Conservation (phyloP, 2,888 invertebrate species). For the Andrena dorsata region DNA sequence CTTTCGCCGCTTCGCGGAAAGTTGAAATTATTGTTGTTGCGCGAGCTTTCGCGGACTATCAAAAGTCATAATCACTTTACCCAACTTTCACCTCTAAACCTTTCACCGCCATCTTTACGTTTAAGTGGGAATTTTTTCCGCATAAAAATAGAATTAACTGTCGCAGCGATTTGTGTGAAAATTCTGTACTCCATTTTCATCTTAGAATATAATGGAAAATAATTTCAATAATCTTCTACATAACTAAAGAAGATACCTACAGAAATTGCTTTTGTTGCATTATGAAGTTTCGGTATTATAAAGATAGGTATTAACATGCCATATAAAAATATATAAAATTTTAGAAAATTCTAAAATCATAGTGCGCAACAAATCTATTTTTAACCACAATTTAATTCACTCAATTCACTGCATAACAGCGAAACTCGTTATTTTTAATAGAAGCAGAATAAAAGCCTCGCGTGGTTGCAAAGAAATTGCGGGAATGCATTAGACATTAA, state of each 20-base stretch:
- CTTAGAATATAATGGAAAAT: no score
- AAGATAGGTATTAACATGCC: no score
- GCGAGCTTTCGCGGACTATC: slow-evolving; percentile 22
- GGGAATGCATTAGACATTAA: not conserved
- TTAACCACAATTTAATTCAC: no score
- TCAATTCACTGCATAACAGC: not conserved
- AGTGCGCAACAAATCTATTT: no score
- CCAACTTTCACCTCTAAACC: slow-evolving; percentile 17
- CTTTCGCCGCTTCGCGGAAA: slow-evolving; percentile 35
- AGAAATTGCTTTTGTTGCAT: no score
- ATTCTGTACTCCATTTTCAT: not conserved
- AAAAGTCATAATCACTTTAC: slow-evolving; percentile 40
- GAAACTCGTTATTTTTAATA: not conserved
- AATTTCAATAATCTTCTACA: no score
- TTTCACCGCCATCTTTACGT: not conserved
- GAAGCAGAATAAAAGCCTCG: not conserved
- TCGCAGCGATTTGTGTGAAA: not conserved
- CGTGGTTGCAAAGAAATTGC: not conserved
- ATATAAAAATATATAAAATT: no score
- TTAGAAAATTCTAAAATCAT: no score
- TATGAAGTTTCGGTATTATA: no score
- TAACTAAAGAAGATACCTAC: no score
- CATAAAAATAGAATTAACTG: not conserved
- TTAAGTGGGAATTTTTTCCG: not conserved
- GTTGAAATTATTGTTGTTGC: slow-evolving; percentile 39